Percentiles rank a stretch among this genome's conserved stretches.
Conservation (phyloP, 2,888 invertebrate genomes). For the Margaritifera margaritifera region DNA sequence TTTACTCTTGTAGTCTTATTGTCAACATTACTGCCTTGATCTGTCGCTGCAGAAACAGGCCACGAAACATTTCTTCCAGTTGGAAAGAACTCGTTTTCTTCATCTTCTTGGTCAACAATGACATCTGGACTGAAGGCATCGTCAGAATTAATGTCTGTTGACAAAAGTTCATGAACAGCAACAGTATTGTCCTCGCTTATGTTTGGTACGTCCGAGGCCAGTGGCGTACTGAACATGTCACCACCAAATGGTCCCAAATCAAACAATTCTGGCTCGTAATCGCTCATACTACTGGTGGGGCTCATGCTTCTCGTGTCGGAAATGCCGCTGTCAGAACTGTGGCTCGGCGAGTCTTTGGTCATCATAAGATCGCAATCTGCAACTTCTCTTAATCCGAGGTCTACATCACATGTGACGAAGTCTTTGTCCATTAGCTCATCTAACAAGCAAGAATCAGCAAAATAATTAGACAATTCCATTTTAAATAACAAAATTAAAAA, state of each 20-base stretch:
- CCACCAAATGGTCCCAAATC: conserved; percentile 9
- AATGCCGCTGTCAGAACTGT: conserved; percentile 61
- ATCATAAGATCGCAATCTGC: conserved; percentile 5
- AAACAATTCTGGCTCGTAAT: conserved; percentile 7
- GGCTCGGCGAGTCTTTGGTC: conserved; percentile 52
- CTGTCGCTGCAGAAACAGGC: too few species aligned
- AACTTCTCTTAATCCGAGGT: conserved; percentile 32
- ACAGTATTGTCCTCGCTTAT: too few species aligned
- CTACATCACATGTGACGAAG: conserved; percentile 12
- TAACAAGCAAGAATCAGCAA: conserved; percentile 45
- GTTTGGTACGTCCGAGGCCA: too few species aligned
- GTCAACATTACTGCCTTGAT: too few species aligned
- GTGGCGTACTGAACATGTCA: background rate
- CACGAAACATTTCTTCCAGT: too few species aligned
- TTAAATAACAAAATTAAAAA: too few species aligned
- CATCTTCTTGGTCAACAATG: too few species aligned
- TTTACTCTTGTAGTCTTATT: too few species aligned
- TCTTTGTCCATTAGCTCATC: conserved; percentile 44
- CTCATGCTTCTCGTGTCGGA: conserved; percentile 34
- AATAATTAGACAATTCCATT: conserved; percentile 2
- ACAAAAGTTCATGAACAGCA: too few species aligned
- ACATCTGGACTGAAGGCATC: too few species aligned
- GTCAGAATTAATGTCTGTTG: too few species aligned
- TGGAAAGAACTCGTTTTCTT: too few species aligned
- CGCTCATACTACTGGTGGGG: conserved; percentile 17